phyloP scores from a whole-genome alignment of 2,113 vertebrate species.

The Platichthys flesus region DNA sequence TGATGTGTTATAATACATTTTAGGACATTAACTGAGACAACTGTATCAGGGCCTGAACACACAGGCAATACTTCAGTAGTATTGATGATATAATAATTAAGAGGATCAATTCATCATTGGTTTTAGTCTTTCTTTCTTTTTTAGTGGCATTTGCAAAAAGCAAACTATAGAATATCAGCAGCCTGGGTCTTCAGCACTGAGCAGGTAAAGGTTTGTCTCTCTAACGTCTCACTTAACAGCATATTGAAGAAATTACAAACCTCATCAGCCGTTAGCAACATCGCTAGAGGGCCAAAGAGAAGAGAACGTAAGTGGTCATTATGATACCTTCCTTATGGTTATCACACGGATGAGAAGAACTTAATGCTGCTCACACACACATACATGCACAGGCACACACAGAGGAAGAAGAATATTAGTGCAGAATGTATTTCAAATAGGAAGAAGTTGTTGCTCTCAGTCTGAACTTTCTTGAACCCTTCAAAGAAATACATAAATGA shows the following conservation, averaged over 20 bases:
- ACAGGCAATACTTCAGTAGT: not conserved
- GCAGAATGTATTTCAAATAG: not conserved
- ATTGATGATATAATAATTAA: not conserved
- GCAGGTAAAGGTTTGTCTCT: conserved; percentile 4
- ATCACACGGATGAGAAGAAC: conserved; percentile 40
- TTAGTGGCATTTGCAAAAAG: not conserved
- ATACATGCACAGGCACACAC: not conserved
- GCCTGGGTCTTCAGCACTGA: not conserved
- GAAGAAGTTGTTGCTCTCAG: not conserved
- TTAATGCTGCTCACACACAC: conserved; percentile 19
- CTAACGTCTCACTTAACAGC: conserved; percentile 37
- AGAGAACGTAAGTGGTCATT: conserved; percentile 43
- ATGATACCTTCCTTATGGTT: conserved; percentile 54
- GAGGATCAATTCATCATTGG: not conserved
- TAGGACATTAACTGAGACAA: not conserved
- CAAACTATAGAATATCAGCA: not conserved
- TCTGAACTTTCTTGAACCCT: conserved; percentile 13
- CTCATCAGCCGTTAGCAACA: conserved; percentile 49
- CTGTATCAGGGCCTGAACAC: not conserved
- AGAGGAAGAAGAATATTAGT: not conserved
- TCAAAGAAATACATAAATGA: conserved; percentile 6
- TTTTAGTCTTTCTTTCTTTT: not conserved
- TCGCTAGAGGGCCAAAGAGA: conserved; percentile 31
- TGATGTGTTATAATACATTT: not conserved
- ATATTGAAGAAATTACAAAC: conserved; percentile 55